Evolutionary conservation across 2,888 invertebrate genomes (phyloP).

Genomic region (Acanthosepion esculentum): DNA sequence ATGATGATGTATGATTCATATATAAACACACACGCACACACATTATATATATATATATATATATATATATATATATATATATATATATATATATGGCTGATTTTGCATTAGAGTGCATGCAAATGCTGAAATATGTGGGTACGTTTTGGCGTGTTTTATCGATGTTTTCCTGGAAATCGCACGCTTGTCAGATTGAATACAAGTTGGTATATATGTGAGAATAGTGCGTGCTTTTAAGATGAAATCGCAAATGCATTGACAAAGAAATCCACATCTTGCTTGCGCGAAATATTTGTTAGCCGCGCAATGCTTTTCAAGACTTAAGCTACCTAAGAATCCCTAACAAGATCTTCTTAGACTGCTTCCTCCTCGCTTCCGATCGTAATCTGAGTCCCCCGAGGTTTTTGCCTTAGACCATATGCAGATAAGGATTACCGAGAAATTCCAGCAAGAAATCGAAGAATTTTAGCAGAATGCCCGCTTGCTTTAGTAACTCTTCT

Average conservation of each 20-base stretch:
- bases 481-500: neutral
- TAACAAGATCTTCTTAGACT: neutral
- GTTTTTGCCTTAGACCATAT: constrained; percentile 2
- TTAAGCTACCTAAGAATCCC: constrained; percentile 18
- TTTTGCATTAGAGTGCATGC: neutral
- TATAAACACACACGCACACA: too few relatives aligned
- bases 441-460: neutral
- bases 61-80: neutral
- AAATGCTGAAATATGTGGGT: neutral
- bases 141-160: neutral
- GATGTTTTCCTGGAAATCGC: neutral
- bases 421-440: neutral
- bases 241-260: constrained; percentile 12
- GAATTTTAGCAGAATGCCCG: neutral
- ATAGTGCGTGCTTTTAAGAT: neutral
- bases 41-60: too few relatives aligned
- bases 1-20: neutral
- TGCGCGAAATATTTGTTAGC: neutral
- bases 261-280: neutral
- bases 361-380: neutral
- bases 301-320: neutral
- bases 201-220: neutral
- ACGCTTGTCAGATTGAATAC: neutral
- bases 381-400: neutral
- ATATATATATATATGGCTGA: neutral